A percentile compares a stretch with the other conserved stretches of the same genome.
These are phyloP conservation scores for Hirtodrosophila duncani DNA, from an alignment of 2,888 invertebrate species.

Conservation along the genomic window DNA sequence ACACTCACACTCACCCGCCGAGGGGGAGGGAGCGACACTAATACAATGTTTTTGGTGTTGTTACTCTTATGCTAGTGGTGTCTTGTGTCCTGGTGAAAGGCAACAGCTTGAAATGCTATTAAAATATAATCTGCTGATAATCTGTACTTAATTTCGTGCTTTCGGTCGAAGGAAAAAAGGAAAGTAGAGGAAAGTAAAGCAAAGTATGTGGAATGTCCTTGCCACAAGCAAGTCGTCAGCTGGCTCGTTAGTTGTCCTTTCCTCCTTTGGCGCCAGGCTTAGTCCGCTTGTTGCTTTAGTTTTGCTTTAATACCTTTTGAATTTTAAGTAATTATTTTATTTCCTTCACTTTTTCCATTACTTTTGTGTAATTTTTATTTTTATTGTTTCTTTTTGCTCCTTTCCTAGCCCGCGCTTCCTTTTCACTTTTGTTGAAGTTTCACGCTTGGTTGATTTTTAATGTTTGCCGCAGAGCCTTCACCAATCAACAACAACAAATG, in stretches of 20 bases:
- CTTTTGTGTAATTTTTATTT: constrained; percentile 21
- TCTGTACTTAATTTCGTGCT: constrained; percentile 70
- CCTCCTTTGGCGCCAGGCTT: constrained; percentile 6
- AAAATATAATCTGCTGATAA: constrained; percentile 75
- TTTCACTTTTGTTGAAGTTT: constrained; percentile 38
- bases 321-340: constrained; percentile 31
- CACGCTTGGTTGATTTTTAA: constrained; percentile 63
- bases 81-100: constrained; percentile 41
- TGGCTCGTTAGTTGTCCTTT: constrained; percentile 32
- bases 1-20: constrained; percentile 12
- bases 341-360: constrained; percentile 40
- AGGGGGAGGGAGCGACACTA: constrained; percentile 2
- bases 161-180: constrained; percentile 28
- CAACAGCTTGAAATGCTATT: constrained; percentile 73
- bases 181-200: constrained; percentile 1
- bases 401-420: constrained; percentile 8
- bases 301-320: constrained; percentile 28
- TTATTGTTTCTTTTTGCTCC: constrained; percentile 5
- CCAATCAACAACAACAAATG: constrained; percentile 33
- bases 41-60: constrained; percentile 35
- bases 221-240: constrained; percentile 48
- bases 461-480: constrained; percentile 46
- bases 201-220: constrained; percentile 20
- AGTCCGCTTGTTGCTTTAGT: constrained; percentile 1
- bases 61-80: constrained; percentile 5